Percentiles rank a stretch among this genome's conserved stretches.
phyloP scores from a whole-genome alignment of 2,888 invertebrate species.

The Axea sp. region DNA sequence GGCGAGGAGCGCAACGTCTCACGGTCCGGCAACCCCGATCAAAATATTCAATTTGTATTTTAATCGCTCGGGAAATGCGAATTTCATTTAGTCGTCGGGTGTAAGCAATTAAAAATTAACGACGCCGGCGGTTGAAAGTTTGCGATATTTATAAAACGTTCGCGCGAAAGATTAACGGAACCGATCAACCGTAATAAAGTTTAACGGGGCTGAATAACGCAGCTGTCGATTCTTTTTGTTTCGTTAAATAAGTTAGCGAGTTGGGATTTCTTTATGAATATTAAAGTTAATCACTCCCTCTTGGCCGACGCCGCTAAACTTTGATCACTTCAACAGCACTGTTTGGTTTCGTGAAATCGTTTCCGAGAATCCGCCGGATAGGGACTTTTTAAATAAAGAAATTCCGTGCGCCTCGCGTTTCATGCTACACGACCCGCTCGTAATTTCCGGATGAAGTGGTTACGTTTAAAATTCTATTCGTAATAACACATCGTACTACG shows the following conservation, averaged over 20 bases:
- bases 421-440: conserved; percentile 37
- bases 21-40: conserved; percentile 35
- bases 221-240: conserved; percentile 12
- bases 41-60: conserved; percentile 55
- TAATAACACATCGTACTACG: conserved; percentile 61
- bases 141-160: too few relatives aligned
- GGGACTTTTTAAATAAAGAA: conserved; percentile 28
- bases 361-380: conserved; percentile 9
- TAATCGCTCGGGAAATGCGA: conserved; percentile 18
- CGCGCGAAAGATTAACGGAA: conserved; percentile 4
- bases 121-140: too few relatives aligned
- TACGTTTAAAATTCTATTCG: conserved; percentile 60
- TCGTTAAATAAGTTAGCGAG: conserved; percentile 17
- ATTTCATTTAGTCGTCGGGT: neutral
- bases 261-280: conserved; percentile 28
- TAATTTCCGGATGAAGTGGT: conserved; percentile 53
- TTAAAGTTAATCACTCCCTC: conserved; percentile 14
- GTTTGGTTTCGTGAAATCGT: conserved; percentile 17
- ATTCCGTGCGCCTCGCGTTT: conserved; percentile 9
- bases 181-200: conserved; percentile 18
- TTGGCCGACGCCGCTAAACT: neutral
- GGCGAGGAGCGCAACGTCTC: conserved; percentile 19
- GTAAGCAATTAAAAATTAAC: too few relatives aligned
- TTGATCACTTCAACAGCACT: conserved; percentile 4
- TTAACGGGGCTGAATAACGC: conserved; percentile 20